Percentiles rank a stretch among this genome's conserved stretches.
Evolutionary conservation across 2,888 invertebrate genomes (phyloP).

Genomic region (Trichopria drosophilae): DNA sequence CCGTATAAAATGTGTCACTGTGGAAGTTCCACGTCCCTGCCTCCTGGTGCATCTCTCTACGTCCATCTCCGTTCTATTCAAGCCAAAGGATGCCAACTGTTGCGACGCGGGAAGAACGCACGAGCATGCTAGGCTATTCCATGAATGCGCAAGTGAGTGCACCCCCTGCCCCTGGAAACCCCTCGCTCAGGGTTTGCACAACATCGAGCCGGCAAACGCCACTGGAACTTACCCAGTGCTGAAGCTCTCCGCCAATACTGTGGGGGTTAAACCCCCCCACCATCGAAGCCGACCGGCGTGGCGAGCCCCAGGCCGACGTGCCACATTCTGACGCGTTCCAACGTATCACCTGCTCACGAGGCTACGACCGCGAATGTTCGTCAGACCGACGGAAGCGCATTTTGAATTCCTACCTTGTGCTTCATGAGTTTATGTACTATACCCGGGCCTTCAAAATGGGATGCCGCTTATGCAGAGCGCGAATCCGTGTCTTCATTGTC

Average conservation of each 20-base stretch:
- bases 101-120: slow-evolving; percentile 42
- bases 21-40: slow-evolving; percentile 11
- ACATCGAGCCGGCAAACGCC: slow-evolving; percentile 20
- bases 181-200: slow-evolving; percentile 15
- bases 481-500: no score
- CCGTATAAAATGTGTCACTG: no score
- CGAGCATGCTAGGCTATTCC: slow-evolving; percentile 45
- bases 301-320: slow-evolving; percentile 31
- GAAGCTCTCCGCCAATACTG: background rate
- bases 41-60: slow-evolving; percentile 19
- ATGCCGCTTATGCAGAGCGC: no score
- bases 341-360: slow-evolving; percentile 39
- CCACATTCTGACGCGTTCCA: slow-evolving; percentile 45
- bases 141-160: slow-evolving; percentile 43
- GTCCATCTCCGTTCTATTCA: slow-evolving; percentile 27
- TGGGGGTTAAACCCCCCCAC: slow-evolving; percentile 2
- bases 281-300: slow-evolving; percentile 5
- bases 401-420: slow-evolving; percentile 28
- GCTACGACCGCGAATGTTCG: slow-evolving; percentile 18
- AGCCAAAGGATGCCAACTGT: slow-evolving; percentile 42
- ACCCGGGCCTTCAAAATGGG: no score
- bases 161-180: slow-evolving; percentile 19
- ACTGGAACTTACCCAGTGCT: slow-evolving; percentile 24
- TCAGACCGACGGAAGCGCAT: slow-evolving; percentile 26
- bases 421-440: no score